Percentiles rank a stretch among this genome's conserved stretches.
phyloP scores from a whole-genome alignment of 2,113 vertebrate genomes.

The Rhynchomys soricoides region DNA sequence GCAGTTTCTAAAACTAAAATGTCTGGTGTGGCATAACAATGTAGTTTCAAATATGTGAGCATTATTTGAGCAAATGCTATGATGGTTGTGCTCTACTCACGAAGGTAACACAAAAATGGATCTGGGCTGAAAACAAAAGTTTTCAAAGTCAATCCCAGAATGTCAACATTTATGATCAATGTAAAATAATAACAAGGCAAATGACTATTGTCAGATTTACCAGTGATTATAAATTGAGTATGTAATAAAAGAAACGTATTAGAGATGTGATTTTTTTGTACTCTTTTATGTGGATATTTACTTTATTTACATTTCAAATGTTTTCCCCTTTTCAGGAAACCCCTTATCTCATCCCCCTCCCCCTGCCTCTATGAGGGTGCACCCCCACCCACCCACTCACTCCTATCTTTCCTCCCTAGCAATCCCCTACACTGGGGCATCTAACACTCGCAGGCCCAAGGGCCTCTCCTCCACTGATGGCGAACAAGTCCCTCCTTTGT shows the following conservation, averaged over 20 bases:
- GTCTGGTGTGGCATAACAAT: neutral
- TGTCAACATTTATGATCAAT: neutral
- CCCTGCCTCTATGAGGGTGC: no score
- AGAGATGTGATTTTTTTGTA: neutral
- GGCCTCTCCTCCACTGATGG: no score
- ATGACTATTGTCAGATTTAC: neutral
- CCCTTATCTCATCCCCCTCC: no score
- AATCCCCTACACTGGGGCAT: no score
- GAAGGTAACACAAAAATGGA: neutral
- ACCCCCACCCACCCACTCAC: no score
- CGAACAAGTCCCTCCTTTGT: no score
- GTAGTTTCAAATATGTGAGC: neutral
- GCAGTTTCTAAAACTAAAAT: neutral
- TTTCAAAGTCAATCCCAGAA: neutral
- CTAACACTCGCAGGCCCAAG: no score
- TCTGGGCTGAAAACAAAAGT: neutral
- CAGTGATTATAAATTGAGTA: neutral
- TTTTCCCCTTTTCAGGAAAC: no score
- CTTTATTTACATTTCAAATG: no score
- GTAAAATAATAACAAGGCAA: neutral
- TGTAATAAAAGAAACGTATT: constrained; percentile 12
- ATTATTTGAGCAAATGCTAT: neutral
- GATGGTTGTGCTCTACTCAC: neutral
- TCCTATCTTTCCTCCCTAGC: no score
- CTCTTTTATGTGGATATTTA: no score